These are phyloP conservation scores for Amphimedon queenslandica DNA, from an alignment of 37 sponge, comb jelly and placozoan genomes.

Conservation along the genomic window DNA sequence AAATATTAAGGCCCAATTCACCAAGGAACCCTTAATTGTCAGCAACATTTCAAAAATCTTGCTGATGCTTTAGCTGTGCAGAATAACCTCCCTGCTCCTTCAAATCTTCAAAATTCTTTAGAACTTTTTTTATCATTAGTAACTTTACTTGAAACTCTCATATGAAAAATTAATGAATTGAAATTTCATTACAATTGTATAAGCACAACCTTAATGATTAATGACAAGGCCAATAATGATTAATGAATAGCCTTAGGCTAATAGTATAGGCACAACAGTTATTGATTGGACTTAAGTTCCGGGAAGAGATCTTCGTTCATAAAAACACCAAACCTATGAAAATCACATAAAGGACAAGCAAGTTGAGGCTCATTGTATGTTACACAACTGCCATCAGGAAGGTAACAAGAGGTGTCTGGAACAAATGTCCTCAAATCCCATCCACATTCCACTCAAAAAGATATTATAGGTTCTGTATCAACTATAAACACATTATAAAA, in stretches of 20 bases:
- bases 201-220: neutral
- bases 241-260: too few species aligned
- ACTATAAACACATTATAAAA: neutral
- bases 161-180: too few species aligned
- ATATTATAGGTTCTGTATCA: neutral
- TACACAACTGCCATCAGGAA: slow-evolving; percentile 6
- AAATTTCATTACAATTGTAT: too few species aligned
- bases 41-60: neutral
- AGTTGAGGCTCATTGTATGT: slow-evolving; percentile 8
- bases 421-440: neutral
- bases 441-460: neutral
- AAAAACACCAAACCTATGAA: neutral
- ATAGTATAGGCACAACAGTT: too few species aligned
- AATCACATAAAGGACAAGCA: slow-evolving; percentile 8
- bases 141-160: neutral
- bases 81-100: neutral
- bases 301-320: slow-evolving; percentile 11
- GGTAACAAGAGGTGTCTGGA: slow-evolving; percentile 1
- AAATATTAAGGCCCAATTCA: too few species aligned
- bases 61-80: neutral
- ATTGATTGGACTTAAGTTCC: neutral
- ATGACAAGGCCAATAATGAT: too few species aligned
- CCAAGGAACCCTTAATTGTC: too few species aligned
- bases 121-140: neutral
- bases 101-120: neutral